These are phyloP conservation scores for Heliconius cydno DNA, from an alignment of 2,888 invertebrate genomes.

Conservation along the genomic window DNA sequence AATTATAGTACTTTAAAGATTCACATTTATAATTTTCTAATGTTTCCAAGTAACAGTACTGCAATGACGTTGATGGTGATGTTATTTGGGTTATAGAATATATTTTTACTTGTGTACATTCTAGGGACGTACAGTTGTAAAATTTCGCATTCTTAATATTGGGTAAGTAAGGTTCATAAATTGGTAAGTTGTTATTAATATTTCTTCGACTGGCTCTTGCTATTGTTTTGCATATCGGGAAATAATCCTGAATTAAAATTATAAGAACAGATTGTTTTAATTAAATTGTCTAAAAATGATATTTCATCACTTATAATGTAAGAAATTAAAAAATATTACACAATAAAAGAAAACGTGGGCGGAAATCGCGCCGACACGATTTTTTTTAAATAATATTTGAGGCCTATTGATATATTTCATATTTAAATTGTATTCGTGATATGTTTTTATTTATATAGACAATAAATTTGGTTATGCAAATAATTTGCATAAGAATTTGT, in stretches of 20 bases:
- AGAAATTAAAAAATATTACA: not conserved
- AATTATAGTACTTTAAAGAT: conserved; percentile 63
- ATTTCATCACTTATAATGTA: not conserved
- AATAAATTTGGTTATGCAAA: conserved; percentile 30
- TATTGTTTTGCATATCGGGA: conserved; percentile 59
- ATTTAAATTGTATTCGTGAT: conserved; percentile 39
- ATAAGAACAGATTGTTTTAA: not conserved
- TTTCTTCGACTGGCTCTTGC: conserved; percentile 53
- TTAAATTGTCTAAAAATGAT: not conserved
- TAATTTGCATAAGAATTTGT: conserved; percentile 46
- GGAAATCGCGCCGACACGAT: not conserved
- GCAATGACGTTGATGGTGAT: conserved; percentile 55
- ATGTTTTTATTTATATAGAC: conserved; percentile 38
- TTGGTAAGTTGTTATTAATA: conserved; percentile 55
- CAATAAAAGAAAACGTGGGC: not conserved
- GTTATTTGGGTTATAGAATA: conserved; percentile 66
- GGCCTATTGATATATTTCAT: conserved; percentile 22
- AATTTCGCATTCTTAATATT: conserved; percentile 56
- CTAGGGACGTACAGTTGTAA: conserved; percentile 62
- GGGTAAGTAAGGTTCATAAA: conserved; percentile 74
- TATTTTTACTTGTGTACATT: conserved; percentile 59
- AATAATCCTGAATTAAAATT: conserved; percentile 55
- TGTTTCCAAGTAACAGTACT: conserved; percentile 58
- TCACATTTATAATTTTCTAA: conserved; percentile 61
- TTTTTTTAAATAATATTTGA: not conserved